Percentiles rank a stretch among this genome's conserved stretches.
phyloP scores from a whole-genome alignment of 2,113 vertebrate species.

The Ptychochromis oligacanthus region DNA sequence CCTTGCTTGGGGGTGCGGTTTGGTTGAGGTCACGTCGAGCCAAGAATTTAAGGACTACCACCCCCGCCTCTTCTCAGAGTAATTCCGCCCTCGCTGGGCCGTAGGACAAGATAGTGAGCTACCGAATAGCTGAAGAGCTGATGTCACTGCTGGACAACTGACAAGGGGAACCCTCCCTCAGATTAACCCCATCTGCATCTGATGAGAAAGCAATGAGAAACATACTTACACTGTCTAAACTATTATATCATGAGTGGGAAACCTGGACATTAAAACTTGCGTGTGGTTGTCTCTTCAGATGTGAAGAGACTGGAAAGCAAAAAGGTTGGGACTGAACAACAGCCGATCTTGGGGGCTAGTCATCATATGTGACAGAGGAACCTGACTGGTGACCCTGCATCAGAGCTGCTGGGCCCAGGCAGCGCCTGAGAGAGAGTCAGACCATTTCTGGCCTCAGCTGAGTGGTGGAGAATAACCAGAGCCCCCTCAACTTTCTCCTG shows the following conservation, averaged over 20 bases:
- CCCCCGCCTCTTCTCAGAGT: constrained; percentile 1
- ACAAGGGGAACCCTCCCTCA: constrained; percentile 68
- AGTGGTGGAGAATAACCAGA: constrained; percentile 58
- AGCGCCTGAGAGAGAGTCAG: background rate
- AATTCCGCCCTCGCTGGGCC: constrained; percentile 37
- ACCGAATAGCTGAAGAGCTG: constrained; percentile 60
- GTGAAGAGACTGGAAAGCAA: constrained; percentile 1
- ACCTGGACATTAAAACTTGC: background rate
- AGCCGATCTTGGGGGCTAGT: background rate
- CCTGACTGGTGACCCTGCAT: background rate
- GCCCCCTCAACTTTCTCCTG: constrained; percentile 19
- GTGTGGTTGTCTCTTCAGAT: background rate
- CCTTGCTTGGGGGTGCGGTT: background rate
- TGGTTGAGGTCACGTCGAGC: constrained; percentile 17
- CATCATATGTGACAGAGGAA: constrained; percentile 9
- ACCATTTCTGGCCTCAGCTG: constrained; percentile 49
- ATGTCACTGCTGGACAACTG: constrained; percentile 66
- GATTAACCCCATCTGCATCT: constrained; percentile 35
- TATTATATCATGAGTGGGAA: constrained; percentile 22
- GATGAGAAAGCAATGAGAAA: constrained; percentile 31
- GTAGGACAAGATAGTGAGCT: constrained; percentile 51
- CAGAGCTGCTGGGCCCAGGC: constrained; percentile 23
- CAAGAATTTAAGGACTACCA: constrained; percentile 48
- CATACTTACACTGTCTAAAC: constrained; percentile 22
- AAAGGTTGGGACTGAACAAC: background rate